Base-by-base conservation (phyloP, 1,140 invertebrate genomes). In the Eurosta solidaginis region DNA sequence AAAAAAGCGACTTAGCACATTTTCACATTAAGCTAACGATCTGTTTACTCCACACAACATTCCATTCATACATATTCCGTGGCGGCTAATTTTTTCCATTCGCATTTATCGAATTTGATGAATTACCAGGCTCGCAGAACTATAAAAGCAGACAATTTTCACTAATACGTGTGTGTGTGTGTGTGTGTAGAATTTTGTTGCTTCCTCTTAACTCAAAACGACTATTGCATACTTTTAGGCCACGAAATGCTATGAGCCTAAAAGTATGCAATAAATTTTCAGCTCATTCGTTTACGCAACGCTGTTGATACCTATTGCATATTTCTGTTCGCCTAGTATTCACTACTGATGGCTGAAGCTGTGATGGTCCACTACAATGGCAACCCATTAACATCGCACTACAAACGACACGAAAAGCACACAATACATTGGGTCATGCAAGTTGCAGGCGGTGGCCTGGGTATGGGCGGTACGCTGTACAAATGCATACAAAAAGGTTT, bases 361-460 rank as follows among this genome's bases (percentile, higher is more conserved):
- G 81, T 87, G 1, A 87, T 87, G 85, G 77, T 81, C 17, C 83
- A 86, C 54, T 87, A 85, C 74, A 79, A 81, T 25, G 82, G 81
- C 40, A 87, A 87, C 77, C 81, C 85, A 0, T 50, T 87, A 14
- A 85, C 84, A 2, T 81, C 82, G 33, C 77, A 80, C 29, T 85
- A 83, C 27, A 83, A 82, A 33, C 81, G 85, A 3, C 81, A 54
- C 3, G 82, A 83, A 0, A 87, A 87, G 44, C 87, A 84, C 10
- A 86, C 83, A 3, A 87, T 87, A 27, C 86, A 87, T 40, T 87
- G 85, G 86, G 78, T 87, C 1, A 45, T 87, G 1, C 77, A 86
- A 6, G 82, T 81, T 0, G 76, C 85, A 36, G 86, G 86, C 25
- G 85, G 85, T 9, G 45, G 78, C n/a, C 85, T 81, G 45, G 85